Conservation (phyloP, 2,797 vertebrate species). For the Pristis pectinata region DNA sequence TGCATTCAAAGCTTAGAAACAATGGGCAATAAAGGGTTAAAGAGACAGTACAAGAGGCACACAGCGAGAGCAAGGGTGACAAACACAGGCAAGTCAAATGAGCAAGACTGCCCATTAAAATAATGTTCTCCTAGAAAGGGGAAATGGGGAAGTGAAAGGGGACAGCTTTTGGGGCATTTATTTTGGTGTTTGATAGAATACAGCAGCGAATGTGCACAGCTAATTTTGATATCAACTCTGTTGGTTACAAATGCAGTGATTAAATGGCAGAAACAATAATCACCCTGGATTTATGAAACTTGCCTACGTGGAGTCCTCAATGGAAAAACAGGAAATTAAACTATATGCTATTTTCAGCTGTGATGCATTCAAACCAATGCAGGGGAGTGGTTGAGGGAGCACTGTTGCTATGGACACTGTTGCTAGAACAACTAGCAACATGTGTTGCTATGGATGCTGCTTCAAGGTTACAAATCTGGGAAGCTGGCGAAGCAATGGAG, state of each 20-base stretch:
- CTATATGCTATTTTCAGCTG: neutral
- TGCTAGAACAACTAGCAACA: neutral
- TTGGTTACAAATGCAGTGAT: neutral
- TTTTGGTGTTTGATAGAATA: neutral
- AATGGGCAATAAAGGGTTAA: neutral
- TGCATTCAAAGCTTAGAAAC: neutral
- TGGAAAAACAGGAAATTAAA: conserved; percentile 21
- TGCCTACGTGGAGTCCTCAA: neutral
- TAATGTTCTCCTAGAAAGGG: no score
- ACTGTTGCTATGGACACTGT: conserved; percentile 2
- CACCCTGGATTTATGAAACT: neutral
- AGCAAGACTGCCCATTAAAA: neutral
- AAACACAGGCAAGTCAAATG: neutral
- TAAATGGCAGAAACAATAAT: neutral
- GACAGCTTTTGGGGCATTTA: neutral
- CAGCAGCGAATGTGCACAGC: neutral
- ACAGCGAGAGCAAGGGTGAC: neutral
- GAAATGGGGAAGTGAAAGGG: neutral
- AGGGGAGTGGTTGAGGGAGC: neutral
- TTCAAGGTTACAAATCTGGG: neutral
- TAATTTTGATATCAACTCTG: neutral
- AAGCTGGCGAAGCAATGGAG: neutral
- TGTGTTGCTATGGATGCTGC: neutral
- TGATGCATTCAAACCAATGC: neutral
- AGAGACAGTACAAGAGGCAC: neutral